Percentiles rank a stretch among this genome's conserved stretches.
Conservation (phyloP, 1,140 invertebrate species). For the Aphaenogaster rudis region DNA sequence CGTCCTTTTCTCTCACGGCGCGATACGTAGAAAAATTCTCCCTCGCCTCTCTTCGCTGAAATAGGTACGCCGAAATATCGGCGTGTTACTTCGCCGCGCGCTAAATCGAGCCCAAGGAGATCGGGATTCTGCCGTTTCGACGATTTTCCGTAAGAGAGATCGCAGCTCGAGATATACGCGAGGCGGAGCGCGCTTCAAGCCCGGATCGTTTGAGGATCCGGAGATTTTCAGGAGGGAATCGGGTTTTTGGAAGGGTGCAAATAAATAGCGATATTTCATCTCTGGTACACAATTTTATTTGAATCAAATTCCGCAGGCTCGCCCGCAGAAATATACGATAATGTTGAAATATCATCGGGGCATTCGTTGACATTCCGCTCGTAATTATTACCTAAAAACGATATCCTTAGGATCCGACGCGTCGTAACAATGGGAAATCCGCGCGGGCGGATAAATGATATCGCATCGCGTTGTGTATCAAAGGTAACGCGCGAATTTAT, state of each 20-base stretch:
- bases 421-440: background rate
- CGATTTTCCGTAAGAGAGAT: background rate
- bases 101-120: constrained; percentile 11
- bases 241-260: background rate
- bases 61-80: constrained; percentile 30
- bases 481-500: constrained; percentile 52
- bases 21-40: background rate
- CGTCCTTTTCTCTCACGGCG: background rate
- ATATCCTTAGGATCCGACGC: background rate
- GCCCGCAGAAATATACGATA: background rate
- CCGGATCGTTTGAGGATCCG: background rate
- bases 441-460: constrained; percentile 23
- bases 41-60: background rate
- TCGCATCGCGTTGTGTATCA: constrained; percentile 24
- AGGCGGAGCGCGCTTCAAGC: background rate
- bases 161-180: background rate
- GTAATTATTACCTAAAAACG: constrained; percentile 31
- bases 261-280: background rate
- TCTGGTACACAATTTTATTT: background rate
- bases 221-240: constrained; percentile 1
- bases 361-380: too few species aligned
- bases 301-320: background rate
- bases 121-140: background rate
- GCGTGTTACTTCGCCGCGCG: background rate
- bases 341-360: background rate